Conservation (phyloP, 1,140 invertebrate species). For the Ceratina calcarata region DNA sequence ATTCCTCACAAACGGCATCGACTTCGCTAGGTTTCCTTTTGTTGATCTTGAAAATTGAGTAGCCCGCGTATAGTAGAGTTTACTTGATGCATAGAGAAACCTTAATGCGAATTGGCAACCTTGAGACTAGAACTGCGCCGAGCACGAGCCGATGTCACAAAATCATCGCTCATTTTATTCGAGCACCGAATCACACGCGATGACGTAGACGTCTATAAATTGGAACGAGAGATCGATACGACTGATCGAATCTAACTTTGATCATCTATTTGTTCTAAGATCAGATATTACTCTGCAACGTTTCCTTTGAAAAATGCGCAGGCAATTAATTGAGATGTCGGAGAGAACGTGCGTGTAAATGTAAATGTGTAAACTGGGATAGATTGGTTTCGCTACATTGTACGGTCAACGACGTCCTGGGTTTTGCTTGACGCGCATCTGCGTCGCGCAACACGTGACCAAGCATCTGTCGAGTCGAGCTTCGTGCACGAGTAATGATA, state of each 20-base stretch:
- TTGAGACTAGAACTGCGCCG: too few relatives aligned
- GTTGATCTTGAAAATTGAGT: not conserved
- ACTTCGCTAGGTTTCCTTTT: conserved; percentile 18
- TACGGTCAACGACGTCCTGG: conserved; percentile 36
- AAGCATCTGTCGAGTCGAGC: conserved; percentile 28
- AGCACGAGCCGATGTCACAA: too few relatives aligned
- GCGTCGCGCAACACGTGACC: conserved; percentile 40
- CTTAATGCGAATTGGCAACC: too few relatives aligned
- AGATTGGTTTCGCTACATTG: conserved; percentile 15
- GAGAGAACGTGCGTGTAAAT: not conserved
- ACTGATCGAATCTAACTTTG: conserved; percentile 21
- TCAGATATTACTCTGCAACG: not conserved
- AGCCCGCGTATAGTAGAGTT: too few relatives aligned
- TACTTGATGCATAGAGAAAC: too few relatives aligned
- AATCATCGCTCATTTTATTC: not conserved
- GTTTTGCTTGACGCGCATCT: conserved; percentile 28
- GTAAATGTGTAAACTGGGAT: not conserved
- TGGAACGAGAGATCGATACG: not conserved
- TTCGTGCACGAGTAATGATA: conserved; percentile 39
- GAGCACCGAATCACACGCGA: not conserved
- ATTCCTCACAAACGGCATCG: conserved; percentile 23
- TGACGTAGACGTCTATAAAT: conserved; percentile 13
- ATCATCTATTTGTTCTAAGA: not conserved
- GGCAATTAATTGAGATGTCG: not conserved
- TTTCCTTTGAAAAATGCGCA: not conserved